Percentiles rank a stretch among this genome's conserved stretches.
Evolutionary conservation across 1,140 invertebrate species (phyloP).

Genomic region (Drosophila chauvacae): DNA sequence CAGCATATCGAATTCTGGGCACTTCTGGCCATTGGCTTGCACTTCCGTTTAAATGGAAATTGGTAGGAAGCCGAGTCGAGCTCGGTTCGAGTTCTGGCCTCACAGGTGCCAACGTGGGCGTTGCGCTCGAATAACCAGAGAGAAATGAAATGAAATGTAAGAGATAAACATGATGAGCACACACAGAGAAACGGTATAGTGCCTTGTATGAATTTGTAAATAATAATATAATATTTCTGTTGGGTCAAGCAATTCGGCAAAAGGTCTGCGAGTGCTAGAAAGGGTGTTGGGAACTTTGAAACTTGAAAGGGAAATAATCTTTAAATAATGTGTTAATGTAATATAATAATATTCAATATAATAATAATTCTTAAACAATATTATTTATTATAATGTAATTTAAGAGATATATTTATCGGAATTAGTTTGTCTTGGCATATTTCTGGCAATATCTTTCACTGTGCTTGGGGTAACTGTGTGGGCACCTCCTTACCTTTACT

Average conservation of each 20-base stretch:
- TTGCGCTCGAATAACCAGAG: slow-evolving; percentile 24
- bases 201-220: neutral
- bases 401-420: neutral
- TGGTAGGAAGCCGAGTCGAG: neutral
- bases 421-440: no score
- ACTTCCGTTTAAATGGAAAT: slow-evolving; percentile 63
- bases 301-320: neutral
- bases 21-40: slow-evolving; percentile 75
- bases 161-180: slow-evolving; percentile 1
- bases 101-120: slow-evolving; percentile 62
- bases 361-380: no score
- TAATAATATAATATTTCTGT: neutral
- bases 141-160: slow-evolving; percentile 10
- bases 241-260: neutral
- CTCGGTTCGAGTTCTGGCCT: slow-evolving; percentile 12
- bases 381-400: no score
- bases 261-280: neutral
- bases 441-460: no score
- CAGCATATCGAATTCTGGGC: slow-evolving; percentile 65
- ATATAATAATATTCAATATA: neutral
- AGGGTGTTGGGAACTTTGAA: neutral
- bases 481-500: no score
- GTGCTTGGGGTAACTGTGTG: no score
- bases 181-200: neutral
- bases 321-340: neutral